Evolutionary conservation across 2,888 invertebrate species (phyloP).

Genomic region (Drosophila multiciliata): DNA sequence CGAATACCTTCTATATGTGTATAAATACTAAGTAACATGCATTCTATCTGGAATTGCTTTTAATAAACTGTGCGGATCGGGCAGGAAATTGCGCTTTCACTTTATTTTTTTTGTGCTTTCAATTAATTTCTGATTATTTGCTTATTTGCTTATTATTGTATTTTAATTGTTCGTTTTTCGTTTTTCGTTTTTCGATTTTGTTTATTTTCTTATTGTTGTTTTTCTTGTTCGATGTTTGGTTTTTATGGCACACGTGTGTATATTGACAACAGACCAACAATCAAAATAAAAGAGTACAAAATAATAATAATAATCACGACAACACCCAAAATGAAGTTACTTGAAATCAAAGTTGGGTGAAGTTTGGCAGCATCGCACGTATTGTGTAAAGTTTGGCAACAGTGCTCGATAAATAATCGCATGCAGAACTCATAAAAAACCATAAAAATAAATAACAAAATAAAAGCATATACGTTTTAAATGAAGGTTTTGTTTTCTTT

Average conservation of each 20-base stretch:
- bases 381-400: conserved; percentile 26
- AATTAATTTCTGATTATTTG: not conserved
- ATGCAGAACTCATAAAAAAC: not conserved
- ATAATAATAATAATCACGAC: not conserved
- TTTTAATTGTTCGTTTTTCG: not conserved
- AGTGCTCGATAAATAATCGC: conserved; percentile 12
- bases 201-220: conserved; percentile 1
- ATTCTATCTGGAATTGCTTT: conserved; percentile 20
- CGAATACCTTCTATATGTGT: not conserved
- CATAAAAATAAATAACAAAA: conserved; percentile 4
- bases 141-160: no score
- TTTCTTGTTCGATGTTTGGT: conserved; percentile 7
- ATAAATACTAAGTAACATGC: conserved; percentile 17
- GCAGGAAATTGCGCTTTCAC: not conserved
- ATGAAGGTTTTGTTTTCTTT: conserved; percentile 25
- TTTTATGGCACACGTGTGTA: conserved; percentile 37
- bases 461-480: conserved; percentile 21
- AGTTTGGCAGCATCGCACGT: not conserved
- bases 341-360: conserved; percentile 1
- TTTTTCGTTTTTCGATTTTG: not conserved
- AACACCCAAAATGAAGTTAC: not conserved
- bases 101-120: not conserved
- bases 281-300: not conserved
- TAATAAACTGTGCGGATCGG: conserved; percentile 7
- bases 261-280: conserved; percentile 3